Conservation (phyloP, 2,113 vertebrate genomes). For the Hippotragus niger region DNA sequence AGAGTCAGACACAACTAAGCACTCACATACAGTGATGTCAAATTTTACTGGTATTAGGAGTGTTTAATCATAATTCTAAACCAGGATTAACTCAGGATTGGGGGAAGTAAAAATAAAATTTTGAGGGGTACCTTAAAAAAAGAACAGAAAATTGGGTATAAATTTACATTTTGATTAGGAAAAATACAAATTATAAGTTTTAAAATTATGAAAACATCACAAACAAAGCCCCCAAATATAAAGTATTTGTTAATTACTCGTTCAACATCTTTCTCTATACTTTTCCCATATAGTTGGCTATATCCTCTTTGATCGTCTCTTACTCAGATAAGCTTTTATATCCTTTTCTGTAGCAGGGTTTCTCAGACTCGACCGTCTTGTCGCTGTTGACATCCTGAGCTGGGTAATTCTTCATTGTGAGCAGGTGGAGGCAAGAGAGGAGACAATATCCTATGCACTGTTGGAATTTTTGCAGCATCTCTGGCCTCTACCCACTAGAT, state of each 20-base stretch:
- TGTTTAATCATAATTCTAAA: background rate
- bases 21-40: background rate
- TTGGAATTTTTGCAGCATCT: background rate
- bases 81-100: background rate
- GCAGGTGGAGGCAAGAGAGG: accelerated
- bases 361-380: background rate
- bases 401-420: background rate
- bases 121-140: background rate
- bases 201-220: background rate
- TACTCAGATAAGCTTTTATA: background rate
- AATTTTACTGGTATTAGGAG: background rate
- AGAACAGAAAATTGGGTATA: background rate
- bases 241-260: background rate
- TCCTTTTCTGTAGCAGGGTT: background rate
- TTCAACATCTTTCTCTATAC: background rate
- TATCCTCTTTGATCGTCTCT: background rate
- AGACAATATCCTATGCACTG: background rate
- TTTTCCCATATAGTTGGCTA: background rate
- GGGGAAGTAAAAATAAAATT: background rate
- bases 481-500: background rate
- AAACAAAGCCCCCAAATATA: background rate
- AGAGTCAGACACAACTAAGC: background rate
- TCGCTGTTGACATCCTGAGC: background rate
- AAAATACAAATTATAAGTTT: background rate
- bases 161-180: background rate